Base-by-base conservation (phyloP, 1,140 invertebrate genomes). In the Lutraria rhynchaena region DNA sequence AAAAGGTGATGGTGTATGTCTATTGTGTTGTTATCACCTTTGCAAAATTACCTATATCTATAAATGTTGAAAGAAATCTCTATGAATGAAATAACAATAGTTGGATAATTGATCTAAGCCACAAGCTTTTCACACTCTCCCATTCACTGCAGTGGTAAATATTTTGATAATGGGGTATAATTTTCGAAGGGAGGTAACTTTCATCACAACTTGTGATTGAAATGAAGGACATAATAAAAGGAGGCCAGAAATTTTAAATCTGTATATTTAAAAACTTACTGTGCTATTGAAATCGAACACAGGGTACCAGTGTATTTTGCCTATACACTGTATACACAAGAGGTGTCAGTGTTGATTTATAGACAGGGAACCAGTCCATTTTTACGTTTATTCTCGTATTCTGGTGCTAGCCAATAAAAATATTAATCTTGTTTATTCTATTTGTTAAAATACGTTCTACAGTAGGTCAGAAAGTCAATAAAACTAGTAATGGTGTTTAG, bases 271-370 rank as follows among this genome's bases (percentile, higher is more conserved):
- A n/a, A n/a, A n/a, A n/a, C n/a, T n/a, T n/a, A n/a, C n/a, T n/a
- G n/a, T n/a, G n/a, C n/a, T n/a, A n/a, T n/a, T n/a, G n/a, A n/a
- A n/a, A n/a, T n/a, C n/a, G n/a, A n/a, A n/a, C n/a, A n/a, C n/a
- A n/a, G n/a, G n/a, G n/a, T n/a, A n/a, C n/a, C n/a, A n/a, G n/a
- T n/a, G n/a, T n/a, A n/a, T n/a, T n/a, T n/a, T n/a, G n/a, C n/a
- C n/a, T n/a, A n/a, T n/a, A n/a, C n/a, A n/a, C n/a, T n/a, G n/a
- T n/a, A n/a, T n/a, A n/a, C n/a, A n/a, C n/a, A n/a, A n/a, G n/a
- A 71, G 35, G 69, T 71, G 69, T 57, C 60, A 74, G 15, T 74
- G 71, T 74, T 74, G 37, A 41, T 74, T 73, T 74, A 22, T 5
- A 19, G 46, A 61, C 22, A n/a, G n/a, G n/a, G n/a, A n/a, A n/a